Percentiles rank a stretch among this genome's conserved stretches.
These are phyloP conservation scores for Parasteatoda tepidariorum DNA, from an alignment of 1,140 invertebrate species.

Conservation along the genomic window DNA sequence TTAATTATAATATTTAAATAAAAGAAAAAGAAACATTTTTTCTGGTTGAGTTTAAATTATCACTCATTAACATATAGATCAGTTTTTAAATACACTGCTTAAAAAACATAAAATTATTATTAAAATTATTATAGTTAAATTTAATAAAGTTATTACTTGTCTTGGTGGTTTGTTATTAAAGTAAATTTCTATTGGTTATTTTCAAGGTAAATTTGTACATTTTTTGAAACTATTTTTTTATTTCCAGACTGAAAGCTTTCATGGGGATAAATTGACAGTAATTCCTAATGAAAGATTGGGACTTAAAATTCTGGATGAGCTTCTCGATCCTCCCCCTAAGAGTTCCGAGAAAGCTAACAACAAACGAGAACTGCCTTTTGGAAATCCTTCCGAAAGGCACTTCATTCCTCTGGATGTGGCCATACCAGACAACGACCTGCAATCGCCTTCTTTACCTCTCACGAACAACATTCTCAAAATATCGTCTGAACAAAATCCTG, in stretches of 20 bases:
- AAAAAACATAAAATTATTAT: too few relatives aligned
- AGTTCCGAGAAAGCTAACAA: background rate
- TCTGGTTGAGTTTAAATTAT: too few relatives aligned
- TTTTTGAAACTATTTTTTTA: too few relatives aligned
- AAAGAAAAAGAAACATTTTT: too few relatives aligned
- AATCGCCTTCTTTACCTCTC: background rate
- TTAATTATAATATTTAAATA: too few relatives aligned
- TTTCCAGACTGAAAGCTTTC: constrained; percentile 28
- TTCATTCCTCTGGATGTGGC: constrained; percentile 31
- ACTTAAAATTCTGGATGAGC: constrained; percentile 35
- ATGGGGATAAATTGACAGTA: constrained; percentile 35
- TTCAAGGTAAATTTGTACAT: too few relatives aligned
- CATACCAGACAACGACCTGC: constrained; percentile 14
- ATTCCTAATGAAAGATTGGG: constrained; percentile 40
- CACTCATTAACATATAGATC: too few relatives aligned
- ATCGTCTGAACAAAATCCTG: background rate
- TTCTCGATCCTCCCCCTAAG: background rate
- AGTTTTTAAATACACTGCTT: too few relatives aligned
- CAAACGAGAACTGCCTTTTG: background rate
- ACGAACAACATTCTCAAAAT: constrained; percentile 31
- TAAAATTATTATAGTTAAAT: too few relatives aligned
- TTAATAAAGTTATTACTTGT: too few relatives aligned
- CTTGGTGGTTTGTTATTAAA: too few relatives aligned
- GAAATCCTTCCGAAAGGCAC: constrained; percentile 21
- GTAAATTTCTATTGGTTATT: too few relatives aligned